Conservation (phyloP, 2,113 vertebrate species). For the Actenoides hombroni region DNA sequence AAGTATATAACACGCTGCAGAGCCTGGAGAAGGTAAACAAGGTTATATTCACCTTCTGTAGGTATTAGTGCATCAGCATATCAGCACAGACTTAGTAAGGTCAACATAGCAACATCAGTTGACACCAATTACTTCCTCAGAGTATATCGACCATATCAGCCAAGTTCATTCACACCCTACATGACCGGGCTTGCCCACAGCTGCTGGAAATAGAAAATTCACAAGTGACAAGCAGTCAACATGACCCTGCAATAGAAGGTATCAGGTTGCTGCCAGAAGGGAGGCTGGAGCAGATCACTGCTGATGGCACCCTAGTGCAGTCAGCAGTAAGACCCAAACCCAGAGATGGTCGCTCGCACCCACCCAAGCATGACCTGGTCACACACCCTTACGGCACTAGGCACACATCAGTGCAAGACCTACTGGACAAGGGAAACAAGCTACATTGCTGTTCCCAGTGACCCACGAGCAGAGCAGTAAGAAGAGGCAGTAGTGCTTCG, state of each 20-base stretch:
- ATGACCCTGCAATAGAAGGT: background rate
- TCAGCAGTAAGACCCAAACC: background rate
- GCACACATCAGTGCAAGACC: rapidly evolving
- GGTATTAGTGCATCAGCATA: background rate
- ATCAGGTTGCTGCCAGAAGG: background rate
- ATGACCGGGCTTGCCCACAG: background rate
- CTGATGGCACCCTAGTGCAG: background rate
- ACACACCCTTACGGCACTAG: background rate
- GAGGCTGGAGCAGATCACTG: background rate
- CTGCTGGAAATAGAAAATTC: background rate
- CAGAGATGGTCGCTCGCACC: rapidly evolving
- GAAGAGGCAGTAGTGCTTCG: background rate
- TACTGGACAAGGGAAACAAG: background rate
- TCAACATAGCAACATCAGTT: rapidly evolving
- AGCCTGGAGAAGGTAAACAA: background rate
- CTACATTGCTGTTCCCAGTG: rapidly evolving
- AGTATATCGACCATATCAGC: background rate
- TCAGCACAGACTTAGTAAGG: background rate
- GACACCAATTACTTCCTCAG: background rate
- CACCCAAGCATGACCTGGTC: rapidly evolving
- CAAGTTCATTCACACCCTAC: background rate
- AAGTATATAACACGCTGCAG: background rate
- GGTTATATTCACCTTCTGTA: background rate
- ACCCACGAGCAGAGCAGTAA: rapidly evolving
- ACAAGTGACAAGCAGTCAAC: background rate